phyloP scores from a whole-genome alignment of 2,113 vertebrate genomes.

The Pachypanchax playfairii region DNA sequence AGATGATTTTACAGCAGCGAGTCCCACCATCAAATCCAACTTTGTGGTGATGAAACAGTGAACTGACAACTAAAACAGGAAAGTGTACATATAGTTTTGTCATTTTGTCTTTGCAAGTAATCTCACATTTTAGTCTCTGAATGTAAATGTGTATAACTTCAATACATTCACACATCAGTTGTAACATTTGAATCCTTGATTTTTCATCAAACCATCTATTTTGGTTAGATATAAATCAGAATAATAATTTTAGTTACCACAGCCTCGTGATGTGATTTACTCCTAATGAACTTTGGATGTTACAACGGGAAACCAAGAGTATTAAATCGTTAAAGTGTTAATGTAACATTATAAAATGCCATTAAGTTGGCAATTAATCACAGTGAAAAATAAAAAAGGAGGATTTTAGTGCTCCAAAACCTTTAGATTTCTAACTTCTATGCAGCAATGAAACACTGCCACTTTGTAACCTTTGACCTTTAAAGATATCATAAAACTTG shows the following conservation, averaged over 20 bases:
- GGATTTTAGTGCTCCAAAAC: slow-evolving; percentile 57
- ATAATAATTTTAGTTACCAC: slow-evolving; percentile 70
- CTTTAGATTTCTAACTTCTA: slow-evolving; percentile 46
- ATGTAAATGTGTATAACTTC: not conserved
- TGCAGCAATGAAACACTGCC: slow-evolving; percentile 11
- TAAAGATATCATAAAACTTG: slow-evolving; percentile 25
- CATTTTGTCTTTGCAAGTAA: too few relatives aligned
- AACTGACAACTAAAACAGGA: slow-evolving; percentile 1
- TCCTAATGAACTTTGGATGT: slow-evolving; percentile 78
- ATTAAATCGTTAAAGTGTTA: slow-evolving; percentile 77
- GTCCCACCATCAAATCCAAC: not conserved
- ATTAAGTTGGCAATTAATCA: slow-evolving; percentile 76
- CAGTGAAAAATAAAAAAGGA: slow-evolving; percentile 62
- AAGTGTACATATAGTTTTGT: not conserved
- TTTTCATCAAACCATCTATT: slow-evolving; percentile 33
- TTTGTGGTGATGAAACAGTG: not conserved
- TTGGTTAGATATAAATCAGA: slow-evolving; percentile 64
- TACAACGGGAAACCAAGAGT: slow-evolving; percentile 66
- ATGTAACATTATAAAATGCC: slow-evolving; percentile 78
- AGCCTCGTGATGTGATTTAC: slow-evolving; percentile 70
- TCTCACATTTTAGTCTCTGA: not conserved
- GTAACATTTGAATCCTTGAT: slow-evolving; percentile 36
- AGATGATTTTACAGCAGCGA: not conserved
- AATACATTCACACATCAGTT: too few relatives aligned
- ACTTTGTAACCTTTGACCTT: not conserved